Base-by-base conservation (phyloP, 2,888 invertebrate species). In the Zaprionus bogoriensis region DNA sequence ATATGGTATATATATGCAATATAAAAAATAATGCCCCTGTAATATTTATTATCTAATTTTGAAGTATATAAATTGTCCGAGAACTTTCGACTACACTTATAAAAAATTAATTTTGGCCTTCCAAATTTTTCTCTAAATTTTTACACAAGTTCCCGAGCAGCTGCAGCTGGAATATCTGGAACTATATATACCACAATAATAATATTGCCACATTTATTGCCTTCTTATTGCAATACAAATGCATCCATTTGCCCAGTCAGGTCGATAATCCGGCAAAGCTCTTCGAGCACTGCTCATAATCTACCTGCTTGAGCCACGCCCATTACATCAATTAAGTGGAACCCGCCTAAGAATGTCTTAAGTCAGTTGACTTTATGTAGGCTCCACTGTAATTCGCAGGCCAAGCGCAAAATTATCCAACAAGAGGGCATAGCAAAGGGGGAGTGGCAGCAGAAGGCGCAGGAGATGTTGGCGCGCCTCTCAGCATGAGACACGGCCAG, bases 391-490 rank as follows among this genome's bases (percentile, higher is more conserved):
- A 67, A 45, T 30, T 19, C 67, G 62, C 32, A 62, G 72, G 52
- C 60, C 58, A 75, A 50, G 71, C 71, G 54, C 45, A 65, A 80
- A 80, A 83, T 80, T 83, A 77, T 80, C 79, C 62, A 72, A 75
- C 71, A 77, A 70, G 74, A 74, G 64, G 55, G 42, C 67, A 45
- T 20, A 41, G 57, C 51, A 19, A 39, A 32, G 19, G 38, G 14
- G 44, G 30, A n/a, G 45, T 22, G 14, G 38, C 1, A 19, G 12
- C 5, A 12, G 14, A 2, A 3, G 20, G 47, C 5, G 30, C 7
- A 12, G 30, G 27, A 14, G 27, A 7, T n/a, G 14, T 4, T 20
- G 22, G 5, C n/a, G 23, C 12, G 17, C n/a, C n/a, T n/a, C n/a
- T n/a, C n/a, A 39, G 22, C 23, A 39, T 48, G 52, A 44, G 58